Evolutionary conservation across 2,797 vertebrate genomes (phyloP), one percentile per base, ranked within the genome.

Genomic region (Gephyroberyx darwinii): DNA sequence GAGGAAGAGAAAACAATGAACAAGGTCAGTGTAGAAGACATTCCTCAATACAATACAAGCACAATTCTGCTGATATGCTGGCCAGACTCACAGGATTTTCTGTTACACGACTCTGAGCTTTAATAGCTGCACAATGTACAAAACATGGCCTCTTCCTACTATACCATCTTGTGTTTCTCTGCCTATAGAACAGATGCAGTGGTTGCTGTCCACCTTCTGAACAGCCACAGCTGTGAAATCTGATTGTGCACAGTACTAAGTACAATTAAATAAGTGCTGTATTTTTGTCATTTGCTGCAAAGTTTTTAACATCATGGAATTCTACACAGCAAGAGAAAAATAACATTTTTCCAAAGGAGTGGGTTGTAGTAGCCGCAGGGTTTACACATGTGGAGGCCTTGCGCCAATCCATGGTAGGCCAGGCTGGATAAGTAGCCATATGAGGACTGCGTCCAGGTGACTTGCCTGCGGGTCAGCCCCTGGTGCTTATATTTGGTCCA

Each of bases 401-500:
- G 17, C 53, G 19, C 6, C 14, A 26, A 37, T n/a, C 16, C 14
- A 13, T 57, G 22, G 9, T 33, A 20, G 17, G 4, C 4, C 43
- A 22, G 26, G 5, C 41, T 62, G 61, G 48, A 65, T 1, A n/a
- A 48, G 33, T 59, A 35, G 53, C 19, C 39, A 51, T 47, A 64
- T 37, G 1, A 3, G 16, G 8, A 5, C 31, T 26, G 2, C 43
- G 7, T 1, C n/a, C 5, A 47, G 60, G 35, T 22, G 13, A 88
- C 86, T 73, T 82, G 95, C 98, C 96, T 97, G 75, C 90, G 89
- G 79, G 95, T 71, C 65, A 94, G 82, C 78, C 95, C 94, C 1
- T 78, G 90, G 80, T 95, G 94, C 80, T 82, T 93, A 75, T 95
- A 93, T 82, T 93, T 94, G 66, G 76, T 92, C 96, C 95, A 96